Evolutionary conservation across 2,888 invertebrate species (phyloP), one percentile per base, ranked within the genome.

Genomic region (Barypeithes pellucidus): DNA sequence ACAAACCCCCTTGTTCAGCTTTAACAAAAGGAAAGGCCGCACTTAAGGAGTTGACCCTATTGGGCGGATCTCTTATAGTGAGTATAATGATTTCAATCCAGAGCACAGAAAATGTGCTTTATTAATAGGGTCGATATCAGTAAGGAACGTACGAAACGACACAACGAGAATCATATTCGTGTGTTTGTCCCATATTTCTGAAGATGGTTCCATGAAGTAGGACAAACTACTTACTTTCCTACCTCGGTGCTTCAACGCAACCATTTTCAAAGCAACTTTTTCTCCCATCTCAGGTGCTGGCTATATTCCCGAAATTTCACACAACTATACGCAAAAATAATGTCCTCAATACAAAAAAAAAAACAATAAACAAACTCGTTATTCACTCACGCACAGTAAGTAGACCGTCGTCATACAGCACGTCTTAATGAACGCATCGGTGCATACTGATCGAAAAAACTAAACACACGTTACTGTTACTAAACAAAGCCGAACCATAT

Each of bases 161-260:
- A n/a, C n/a, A n/a, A n/a, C n/a, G n/a, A n/a, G n/a, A n/a, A n/a
- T n/a, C n/a, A n/a, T n/a, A n/a, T n/a, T n/a, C n/a, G n/a, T n/a
- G n/a, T n/a, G n/a, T n/a, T n/a, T n/a, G n/a, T n/a, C n/a, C n/a
- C n/a, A n/a, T n/a, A n/a, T n/a, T n/a, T n/a, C n/a, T n/a, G n/a
- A n/a, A n/a, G n/a, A n/a, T n/a, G n/a, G n/a, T n/a, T n/a, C n/a
- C n/a, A n/a, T n/a, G n/a, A n/a, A n/a, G n/a, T n/a, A n/a, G n/a
- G n/a, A n/a, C n/a, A n/a, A 43, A 24, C 9, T 47, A 79, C 79
- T 65, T 80, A 83, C 82, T 79, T 80, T 82, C 69, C 82, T 78
- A 69, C 82, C 82, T 62, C 81, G 75, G 16, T 81, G 79, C 60
- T 77, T 80, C 61, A 79, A 77, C 7, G 83, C 82, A 9, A 82